Base-by-base conservation (phyloP, 2,113 vertebrate genomes). In the Xiphophorus maculatus region DNA sequence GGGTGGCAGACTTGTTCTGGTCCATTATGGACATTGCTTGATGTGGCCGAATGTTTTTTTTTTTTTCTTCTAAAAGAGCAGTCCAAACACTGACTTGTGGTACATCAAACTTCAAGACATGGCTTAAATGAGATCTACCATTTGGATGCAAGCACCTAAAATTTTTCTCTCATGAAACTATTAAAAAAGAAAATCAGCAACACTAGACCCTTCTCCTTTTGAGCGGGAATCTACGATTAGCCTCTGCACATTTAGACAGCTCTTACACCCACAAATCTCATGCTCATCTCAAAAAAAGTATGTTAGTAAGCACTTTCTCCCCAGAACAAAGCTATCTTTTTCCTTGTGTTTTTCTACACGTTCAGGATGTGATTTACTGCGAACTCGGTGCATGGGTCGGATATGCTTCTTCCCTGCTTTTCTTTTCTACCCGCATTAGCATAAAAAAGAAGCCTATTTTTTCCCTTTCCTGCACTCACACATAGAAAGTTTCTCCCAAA, bases 401-500 rank as follows among this genome's bases (percentile, higher is more conserved):
- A 66, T 72, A 74, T 12, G 48, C 44, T 72, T 76, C 68, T 66
- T 40, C 5, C 66, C 73, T 27, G 28, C 60, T 69, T 54, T 54
- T 65, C 35, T 42, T 29, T 66, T 61, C 66, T 42, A 17, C 48
- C 48, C 12, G 29, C 63, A 84, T 87, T 82, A 86, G 84, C 85
- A 87, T 80, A 83, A 54, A 27, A 83, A 79, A 76, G 37, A 32
- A 67, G 37, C 25, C 65, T 35, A 61, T 37, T 11, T 37, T 11
- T 37, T 37, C 2, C 37, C 19, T 67, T 73, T 64, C 74, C 76
- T 51, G 22, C 61, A 54, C 61, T 74, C 65, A 60, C 25, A 69
- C 48, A 58, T 37, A 22, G 75, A 82, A 82, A 88, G 74, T 91
- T 88, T 87, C 22, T 6, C 40, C 9, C 40, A 25, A 63, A 84